These are phyloP conservation scores for Anarrhichthys ocellatus DNA, from an alignment of 2,113 vertebrate species.

Conservation along the genomic window DNA sequence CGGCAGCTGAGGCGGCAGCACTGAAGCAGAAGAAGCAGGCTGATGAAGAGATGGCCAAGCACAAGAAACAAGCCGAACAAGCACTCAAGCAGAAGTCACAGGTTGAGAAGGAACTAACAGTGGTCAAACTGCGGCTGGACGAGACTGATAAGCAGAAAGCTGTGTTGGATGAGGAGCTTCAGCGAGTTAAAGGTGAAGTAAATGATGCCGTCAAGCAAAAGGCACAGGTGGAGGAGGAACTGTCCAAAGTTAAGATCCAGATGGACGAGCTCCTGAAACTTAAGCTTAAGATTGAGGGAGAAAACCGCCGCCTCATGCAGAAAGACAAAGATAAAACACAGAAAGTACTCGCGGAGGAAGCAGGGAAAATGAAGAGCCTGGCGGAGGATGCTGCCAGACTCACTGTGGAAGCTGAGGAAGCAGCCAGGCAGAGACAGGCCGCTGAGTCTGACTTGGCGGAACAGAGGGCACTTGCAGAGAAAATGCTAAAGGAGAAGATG, in stretches of 20 bases:
- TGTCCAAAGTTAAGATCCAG: constrained; percentile 90
- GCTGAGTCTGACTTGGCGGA: constrained; percentile 89
- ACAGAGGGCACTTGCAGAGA: constrained; percentile 91
- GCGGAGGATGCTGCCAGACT: constrained; percentile 92
- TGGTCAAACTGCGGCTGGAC: constrained; percentile 90
- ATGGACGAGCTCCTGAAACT: constrained; percentile 94
- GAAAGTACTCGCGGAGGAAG: constrained; percentile 91
- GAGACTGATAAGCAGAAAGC: constrained; percentile 93
- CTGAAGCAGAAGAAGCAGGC: constrained; percentile 91
- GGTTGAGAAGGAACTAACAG: constrained; percentile 91
- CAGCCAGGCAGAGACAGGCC: constrained; percentile 88
- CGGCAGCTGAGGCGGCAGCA: constrained; percentile 89
- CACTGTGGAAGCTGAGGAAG: constrained; percentile 90
- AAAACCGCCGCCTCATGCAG: constrained; percentile 88
- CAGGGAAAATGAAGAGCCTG: constrained; percentile 93
- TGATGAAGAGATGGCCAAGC: constrained; percentile 92
- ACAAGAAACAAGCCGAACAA: constrained; percentile 92
- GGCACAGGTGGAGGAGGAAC: constrained; percentile 91
- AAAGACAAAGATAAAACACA: constrained; percentile 93
- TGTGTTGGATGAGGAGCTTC: constrained; percentile 92
- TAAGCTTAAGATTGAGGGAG: constrained; percentile 90
- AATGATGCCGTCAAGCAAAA: constrained; percentile 89
- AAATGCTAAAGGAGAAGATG: constrained; percentile 97
- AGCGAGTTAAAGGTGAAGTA: constrained; percentile 93
- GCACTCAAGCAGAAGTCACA: constrained; percentile 92